phyloP scores from a whole-genome alignment of 2,113 vertebrate species.

The Chrysochloris asiatica region DNA sequence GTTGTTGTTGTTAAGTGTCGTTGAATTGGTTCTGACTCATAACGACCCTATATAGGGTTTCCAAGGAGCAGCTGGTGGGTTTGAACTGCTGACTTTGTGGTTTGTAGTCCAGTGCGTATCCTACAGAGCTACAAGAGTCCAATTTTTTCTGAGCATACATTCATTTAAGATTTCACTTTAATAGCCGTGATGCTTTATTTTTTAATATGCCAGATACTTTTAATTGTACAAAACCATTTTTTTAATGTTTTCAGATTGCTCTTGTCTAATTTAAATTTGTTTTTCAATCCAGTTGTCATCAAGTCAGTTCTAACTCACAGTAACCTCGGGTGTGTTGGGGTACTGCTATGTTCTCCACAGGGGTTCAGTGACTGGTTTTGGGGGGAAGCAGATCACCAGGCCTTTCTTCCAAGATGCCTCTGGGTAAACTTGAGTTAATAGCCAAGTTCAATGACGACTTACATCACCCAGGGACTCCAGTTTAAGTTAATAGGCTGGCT shows the following conservation, averaged over 20 bases:
- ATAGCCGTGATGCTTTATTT: background rate
- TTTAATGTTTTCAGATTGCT: background rate
- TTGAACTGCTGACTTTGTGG: too few relatives aligned
- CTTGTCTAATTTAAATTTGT: background rate
- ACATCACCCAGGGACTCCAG: background rate
- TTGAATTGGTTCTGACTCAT: too few relatives aligned
- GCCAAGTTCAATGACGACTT: background rate
- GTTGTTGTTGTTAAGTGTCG: too few relatives aligned
- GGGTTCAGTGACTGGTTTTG: background rate
- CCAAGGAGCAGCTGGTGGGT: too few relatives aligned
- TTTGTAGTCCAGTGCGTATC: too few relatives aligned
- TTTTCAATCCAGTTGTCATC: background rate
- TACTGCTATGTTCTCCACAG: background rate
- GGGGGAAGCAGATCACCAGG: background rate
- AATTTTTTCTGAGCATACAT: too few relatives aligned
- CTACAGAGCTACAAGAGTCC: too few relatives aligned
- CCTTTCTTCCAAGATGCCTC: background rate
- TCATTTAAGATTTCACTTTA: too few relatives aligned
- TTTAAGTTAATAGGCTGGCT: background rate
- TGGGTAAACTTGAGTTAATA: background rate
- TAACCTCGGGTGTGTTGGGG: background rate
- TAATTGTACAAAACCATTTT: background rate
- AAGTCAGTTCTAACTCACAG: background rate
- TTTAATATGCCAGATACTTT: slow-evolving; percentile 7
- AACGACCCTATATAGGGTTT: too few relatives aligned